Evolutionary conservation across 2,113 vertebrate species (phyloP).

Genomic region (Dasyurus viverrinus): DNA sequence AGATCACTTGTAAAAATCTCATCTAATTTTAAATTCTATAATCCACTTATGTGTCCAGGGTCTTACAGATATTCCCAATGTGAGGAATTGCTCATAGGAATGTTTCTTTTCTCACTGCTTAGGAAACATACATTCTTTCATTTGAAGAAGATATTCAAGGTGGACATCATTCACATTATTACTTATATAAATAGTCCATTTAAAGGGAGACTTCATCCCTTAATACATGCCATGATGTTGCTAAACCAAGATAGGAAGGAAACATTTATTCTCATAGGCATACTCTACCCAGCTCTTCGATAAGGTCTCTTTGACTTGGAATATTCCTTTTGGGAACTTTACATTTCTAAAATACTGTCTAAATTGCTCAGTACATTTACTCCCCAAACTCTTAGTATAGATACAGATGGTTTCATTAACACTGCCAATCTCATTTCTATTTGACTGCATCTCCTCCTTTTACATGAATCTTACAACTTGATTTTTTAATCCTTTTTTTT

Average conservation of each 20-base stretch:
- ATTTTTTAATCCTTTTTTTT: slow-evolving; percentile 47
- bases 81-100: not conserved
- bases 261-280: not conserved
- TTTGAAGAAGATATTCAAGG: not conserved
- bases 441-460: slow-evolving; percentile 35
- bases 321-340: slow-evolving; percentile 18
- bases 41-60: not conserved
- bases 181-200: slow-evolving; percentile 5
- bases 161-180: not conserved
- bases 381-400: not conserved
- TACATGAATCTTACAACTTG: not conserved
- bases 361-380: slow-evolving; percentile 15
- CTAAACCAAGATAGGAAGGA: slow-evolving; percentile 2
- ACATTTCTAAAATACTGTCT: slow-evolving; percentile 37
- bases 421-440: slow-evolving; percentile 52
- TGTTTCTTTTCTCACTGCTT: not conserved
- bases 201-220: not conserved
- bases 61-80: not conserved
- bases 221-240: not conserved
- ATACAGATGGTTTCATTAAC: slow-evolving; percentile 44
- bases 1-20: not conserved
- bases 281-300: not conserved
- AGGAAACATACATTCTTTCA: not conserved
- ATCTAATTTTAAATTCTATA: not conserved
- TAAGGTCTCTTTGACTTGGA: not conserved